Evolutionary conservation across 1,140 invertebrate genomes (phyloP), one percentile per base, ranked within the genome.

Genomic region (Lepidurus packardi): DNA sequence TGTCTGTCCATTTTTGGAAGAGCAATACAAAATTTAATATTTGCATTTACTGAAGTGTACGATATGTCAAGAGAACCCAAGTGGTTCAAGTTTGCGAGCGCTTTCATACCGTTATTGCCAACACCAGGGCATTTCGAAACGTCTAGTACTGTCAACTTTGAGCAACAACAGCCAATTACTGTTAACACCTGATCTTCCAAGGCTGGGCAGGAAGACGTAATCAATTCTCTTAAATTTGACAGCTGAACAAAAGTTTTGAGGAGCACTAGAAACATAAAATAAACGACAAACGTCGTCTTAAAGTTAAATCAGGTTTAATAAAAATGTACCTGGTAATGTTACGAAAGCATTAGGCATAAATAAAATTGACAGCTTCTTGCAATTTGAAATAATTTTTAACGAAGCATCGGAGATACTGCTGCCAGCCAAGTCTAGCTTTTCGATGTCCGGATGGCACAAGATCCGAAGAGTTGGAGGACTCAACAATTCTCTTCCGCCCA

Each of bases 141-240:
- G 53, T 65, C 53, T 21, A 65, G 21, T 16, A 21, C 21, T 65
- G 53, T n/a, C 53, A 65, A 16, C 13, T 16, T 65, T n/a, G 13
- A 65, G 8, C 53, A 65, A n/a, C 53, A 21, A 21, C 8, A n/a
- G 16, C 53, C 53, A 16, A 65, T 65, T 65, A 65, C 53, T 65
- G 53, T n/a, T 65, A 65, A 65, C 7, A 65, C 53, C 21, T 21
- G 53, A 21, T 65, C 53, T 13, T 65, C 53, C 6, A 65, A 65
- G 8, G 53, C 53, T 65, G 53, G 53, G 53, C 53, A 65, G 21
- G 16, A 65, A 21, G 53, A n/a, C 21, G 53, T 9, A n/a, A 21
- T 65, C 53, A 65, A 65, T 65, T n/a, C 53, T 21, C 53, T 65
- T 65, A 65, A 65, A 21, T 65, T 65, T 7, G 53, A 65, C 16